Percentiles rank a stretch among this genome's conserved stretches.
Evolutionary conservation across 2,113 vertebrate genomes (phyloP).

Genomic region (Thymallus thymallus): DNA sequence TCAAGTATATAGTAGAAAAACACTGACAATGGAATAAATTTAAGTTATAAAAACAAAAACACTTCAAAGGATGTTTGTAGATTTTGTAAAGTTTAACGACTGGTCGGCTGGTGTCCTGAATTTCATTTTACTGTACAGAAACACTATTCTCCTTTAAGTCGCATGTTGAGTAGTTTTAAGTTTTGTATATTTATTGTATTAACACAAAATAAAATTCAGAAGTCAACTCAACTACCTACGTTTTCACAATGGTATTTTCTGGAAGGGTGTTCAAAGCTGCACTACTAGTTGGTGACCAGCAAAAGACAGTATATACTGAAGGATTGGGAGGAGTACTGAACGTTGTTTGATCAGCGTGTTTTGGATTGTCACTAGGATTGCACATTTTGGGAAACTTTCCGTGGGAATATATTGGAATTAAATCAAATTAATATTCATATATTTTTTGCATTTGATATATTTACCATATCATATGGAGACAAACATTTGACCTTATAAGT

Average conservation of each 20-base stretch:
- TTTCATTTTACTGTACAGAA: conserved; percentile 78
- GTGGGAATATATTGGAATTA: too few relatives aligned
- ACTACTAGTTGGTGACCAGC: conserved; percentile 17
- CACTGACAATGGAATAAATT: conserved; percentile 50
- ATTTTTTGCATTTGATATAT: too few relatives aligned
- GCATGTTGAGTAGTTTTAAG: conserved; percentile 79
- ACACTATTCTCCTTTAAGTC: conserved; percentile 68
- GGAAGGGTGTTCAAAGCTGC: not conserved
- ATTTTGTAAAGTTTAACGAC: conserved; percentile 82
- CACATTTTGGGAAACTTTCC: too few relatives aligned
- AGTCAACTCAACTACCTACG: not conserved
- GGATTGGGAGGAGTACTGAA: not conserved
- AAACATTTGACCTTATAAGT: too few relatives aligned
- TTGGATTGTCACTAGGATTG: too few relatives aligned
- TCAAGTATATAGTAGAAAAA: conserved; percentile 17
- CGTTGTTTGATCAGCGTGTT: not conserved
- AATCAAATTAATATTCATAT: too few relatives aligned
- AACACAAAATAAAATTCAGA: conserved; percentile 72
- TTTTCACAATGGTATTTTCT: not conserved
- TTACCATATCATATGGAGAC: too few relatives aligned
- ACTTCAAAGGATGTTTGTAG: conserved; percentile 79
- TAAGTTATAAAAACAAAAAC: conserved; percentile 50
- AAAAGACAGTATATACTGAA: conserved; percentile 26
- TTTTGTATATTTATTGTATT: conserved; percentile 99
- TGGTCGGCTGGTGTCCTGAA: conserved; percentile 71